Base-by-base conservation (phyloP, 2,888 invertebrate species). In the Macrophya annulata region DNA sequence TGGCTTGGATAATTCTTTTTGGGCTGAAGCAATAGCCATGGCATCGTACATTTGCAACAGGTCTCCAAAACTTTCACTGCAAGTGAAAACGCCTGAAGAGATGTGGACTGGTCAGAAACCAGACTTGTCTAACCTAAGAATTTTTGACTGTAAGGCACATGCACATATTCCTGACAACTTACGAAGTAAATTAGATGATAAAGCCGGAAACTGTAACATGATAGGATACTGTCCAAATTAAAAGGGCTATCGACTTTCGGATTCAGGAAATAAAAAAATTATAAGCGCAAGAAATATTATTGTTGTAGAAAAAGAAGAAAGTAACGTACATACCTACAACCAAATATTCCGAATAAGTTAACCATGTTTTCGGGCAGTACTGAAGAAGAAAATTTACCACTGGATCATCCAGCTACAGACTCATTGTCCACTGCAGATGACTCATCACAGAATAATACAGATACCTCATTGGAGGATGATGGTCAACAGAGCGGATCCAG, bases 91-190 rank as follows among this genome's bases (percentile, higher is more conserved):
- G 9, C 91, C 91, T 12, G 84, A 72, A 71, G 91, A 92, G 88
- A 85, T 85, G 43, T 92, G 91, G 91, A 87, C 85, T 12, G 86
- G 85, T 8, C 87, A 84, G 82, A 90, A 87, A 88, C 89, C 91
- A 21, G 86, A 92, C 84, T 84, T 92, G 45, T 88, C 88, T 51
- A 87, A 87, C 55, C 40, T 92, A 43, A 87, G 89, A 88, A 85
- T 90, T 1, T 92, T 92, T 89, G 91, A 91, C 12, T 85, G 62
- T 9, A 88, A 59, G 85, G 93, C 48, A 90, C 92, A 59, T 17
- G 91, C 25, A 84, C 93, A 4, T 92, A 93, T 85, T 84, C 90
- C 5, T 93, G 93, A 86, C 76, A 93, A 15, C 91, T 92, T 87
- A 92, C 92, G 37, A 91, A 92, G 92, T 90, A 92, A 85, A 86